Evolutionary conservation across 2,888 invertebrate genomes (phyloP).

Genomic region (Carpatolechia fugitivella): DNA sequence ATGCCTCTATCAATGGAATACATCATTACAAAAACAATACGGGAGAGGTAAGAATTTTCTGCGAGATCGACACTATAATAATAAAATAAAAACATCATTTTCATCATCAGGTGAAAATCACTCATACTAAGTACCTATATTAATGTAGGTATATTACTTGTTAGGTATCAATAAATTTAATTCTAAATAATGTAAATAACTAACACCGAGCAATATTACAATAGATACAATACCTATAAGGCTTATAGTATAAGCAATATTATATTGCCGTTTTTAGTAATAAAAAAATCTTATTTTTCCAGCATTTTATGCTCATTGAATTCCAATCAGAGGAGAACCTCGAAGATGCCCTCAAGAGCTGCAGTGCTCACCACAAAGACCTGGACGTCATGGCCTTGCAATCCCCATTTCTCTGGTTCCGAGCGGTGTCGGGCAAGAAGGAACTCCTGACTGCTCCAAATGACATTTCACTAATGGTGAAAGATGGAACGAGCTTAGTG

Average conservation of each 20-base stretch:
- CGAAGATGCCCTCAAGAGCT: conserved; percentile 73
- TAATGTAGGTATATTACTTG: not conserved
- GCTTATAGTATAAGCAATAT: too few relatives aligned
- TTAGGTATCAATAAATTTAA: not conserved
- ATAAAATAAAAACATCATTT: too few relatives aligned
- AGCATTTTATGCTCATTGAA: conserved; percentile 89
- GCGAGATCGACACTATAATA: not conserved
- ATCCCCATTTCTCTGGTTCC: conserved; percentile 87
- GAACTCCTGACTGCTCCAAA: conserved; percentile 30
- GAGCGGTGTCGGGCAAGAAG: conserved; percentile 58
- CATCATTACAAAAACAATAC: conserved; percentile 80
- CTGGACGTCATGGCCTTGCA: conserved; percentile 81
- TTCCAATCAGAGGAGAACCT: conserved; percentile 79
- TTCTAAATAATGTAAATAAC: too few relatives aligned
- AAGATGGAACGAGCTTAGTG: conserved; percentile 68
- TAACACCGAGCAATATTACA: too few relatives aligned
- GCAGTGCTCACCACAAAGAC: conserved; percentile 79
- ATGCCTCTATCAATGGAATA: conserved; percentile 81
- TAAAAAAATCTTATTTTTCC: too few relatives aligned
- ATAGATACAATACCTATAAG: too few relatives aligned
- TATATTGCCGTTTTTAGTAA: too few relatives aligned
- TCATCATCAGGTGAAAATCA: too few relatives aligned
- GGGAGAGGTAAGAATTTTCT: conserved; percentile 56
- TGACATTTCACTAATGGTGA: conserved; percentile 33
- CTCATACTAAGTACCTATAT: too few relatives aligned